Percentiles rank a stretch among this genome's conserved stretches.
Conservation (phyloP, 1,140 invertebrate species). For the Brachionus manjavacas region DNA sequence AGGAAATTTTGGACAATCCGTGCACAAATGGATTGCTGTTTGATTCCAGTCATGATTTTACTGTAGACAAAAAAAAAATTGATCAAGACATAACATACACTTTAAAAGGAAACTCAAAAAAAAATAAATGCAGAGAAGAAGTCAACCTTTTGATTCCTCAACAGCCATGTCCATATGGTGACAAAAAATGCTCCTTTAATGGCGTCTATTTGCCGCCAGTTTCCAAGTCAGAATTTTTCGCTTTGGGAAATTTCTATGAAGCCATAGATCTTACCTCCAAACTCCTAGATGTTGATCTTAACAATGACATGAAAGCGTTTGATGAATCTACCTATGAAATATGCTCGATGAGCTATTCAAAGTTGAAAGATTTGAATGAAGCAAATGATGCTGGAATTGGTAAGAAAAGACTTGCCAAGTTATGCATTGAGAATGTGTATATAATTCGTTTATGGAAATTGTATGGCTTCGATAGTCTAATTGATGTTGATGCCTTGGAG, state of each 20-base stretch:
- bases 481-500: slow-evolving; percentile 7
- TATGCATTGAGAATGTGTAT: slow-evolving; percentile 25
- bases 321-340: slow-evolving; percentile 1
- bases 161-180: background rate
- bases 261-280: slow-evolving; percentile 19
- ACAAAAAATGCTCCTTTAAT: slow-evolving; percentile 8
- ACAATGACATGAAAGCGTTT: slow-evolving; percentile 9
- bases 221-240: slow-evolving; percentile 14
- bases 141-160: slow-evolving; percentile 11
- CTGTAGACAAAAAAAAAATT: background rate
- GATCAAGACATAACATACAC: background rate
- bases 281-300: background rate
- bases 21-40: slow-evolving; percentile 23
- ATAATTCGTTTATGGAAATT: slow-evolving; percentile 11
- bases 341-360: slow-evolving; percentile 32
- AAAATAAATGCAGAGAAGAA: slow-evolving; percentile 30
- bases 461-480: background rate
- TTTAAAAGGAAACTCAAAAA: background rate
- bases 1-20: slow-evolving; percentile 25
- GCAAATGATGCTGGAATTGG: background rate
- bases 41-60: slow-evolving; percentile 22
- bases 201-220: slow-evolving; percentile 23
- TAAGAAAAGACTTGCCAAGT: background rate
- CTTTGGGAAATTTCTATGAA: slow-evolving; percentile 18
- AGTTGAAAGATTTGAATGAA: background rate